A percentile compares a stretch with the other conserved stretches of the same genome.
phyloP scores from a whole-genome alignment of 2,888 invertebrate genomes.

The Rhynchonema sp. region DNA sequence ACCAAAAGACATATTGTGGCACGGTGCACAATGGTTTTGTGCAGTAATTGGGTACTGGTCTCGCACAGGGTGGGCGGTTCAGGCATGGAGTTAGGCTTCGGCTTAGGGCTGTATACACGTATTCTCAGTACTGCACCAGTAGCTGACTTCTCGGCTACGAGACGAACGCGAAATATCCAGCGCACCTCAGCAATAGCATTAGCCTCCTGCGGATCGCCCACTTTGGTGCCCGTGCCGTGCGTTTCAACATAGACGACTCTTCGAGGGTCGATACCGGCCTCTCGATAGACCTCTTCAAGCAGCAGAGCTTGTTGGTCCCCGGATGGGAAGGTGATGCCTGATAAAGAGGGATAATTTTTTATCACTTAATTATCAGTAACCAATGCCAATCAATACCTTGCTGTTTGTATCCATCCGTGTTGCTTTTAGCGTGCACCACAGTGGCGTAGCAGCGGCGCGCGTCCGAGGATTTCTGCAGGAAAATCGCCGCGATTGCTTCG shows the following conservation, averaged over 20 bases:
- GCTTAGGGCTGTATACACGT: too few relatives aligned
- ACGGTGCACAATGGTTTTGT: slow-evolving; percentile 93
- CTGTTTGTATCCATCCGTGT: slow-evolving; percentile 69
- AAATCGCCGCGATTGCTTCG: slow-evolving; percentile 9
- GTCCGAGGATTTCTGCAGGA: slow-evolving; percentile 5
- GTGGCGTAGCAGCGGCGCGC: slow-evolving; percentile 8
- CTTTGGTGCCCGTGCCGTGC: slow-evolving; percentile 89
- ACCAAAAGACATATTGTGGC: slow-evolving; percentile 75
- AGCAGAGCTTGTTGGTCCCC: slow-evolving; percentile 47
- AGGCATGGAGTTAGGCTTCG: too few relatives aligned
- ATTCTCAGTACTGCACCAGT: too few relatives aligned
- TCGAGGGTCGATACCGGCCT: slow-evolving; percentile 47
- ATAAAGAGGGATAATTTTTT: too few relatives aligned
- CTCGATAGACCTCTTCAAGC: slow-evolving; percentile 51
- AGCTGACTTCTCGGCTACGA: too few relatives aligned
- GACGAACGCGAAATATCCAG: too few relatives aligned
- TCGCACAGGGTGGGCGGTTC: too few relatives aligned
- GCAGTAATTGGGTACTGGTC: too few relatives aligned
- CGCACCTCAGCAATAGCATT: slow-evolving; percentile 63
- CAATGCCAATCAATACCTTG: too few relatives aligned
- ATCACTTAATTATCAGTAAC: too few relatives aligned
- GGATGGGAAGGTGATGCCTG: slow-evolving; percentile 36
- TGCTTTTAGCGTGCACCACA: slow-evolving; percentile 55
- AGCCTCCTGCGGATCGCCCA: slow-evolving; percentile 92
- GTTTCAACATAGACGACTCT: slow-evolving; percentile 82